Base-by-base conservation (phyloP, 2,797 vertebrate species). In the Monodelphis domestica region DNA sequence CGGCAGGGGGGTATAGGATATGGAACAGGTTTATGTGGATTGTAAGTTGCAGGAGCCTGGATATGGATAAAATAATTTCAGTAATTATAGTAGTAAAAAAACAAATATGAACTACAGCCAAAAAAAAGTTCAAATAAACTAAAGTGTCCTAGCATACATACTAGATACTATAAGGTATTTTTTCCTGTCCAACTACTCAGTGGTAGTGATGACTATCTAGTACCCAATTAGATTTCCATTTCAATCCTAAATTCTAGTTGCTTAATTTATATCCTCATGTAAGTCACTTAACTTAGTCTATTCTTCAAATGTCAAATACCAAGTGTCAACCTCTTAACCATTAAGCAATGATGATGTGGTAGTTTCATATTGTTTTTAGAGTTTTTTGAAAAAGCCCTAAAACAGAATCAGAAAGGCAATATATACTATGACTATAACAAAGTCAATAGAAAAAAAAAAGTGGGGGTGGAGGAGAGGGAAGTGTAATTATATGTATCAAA, bases 1-100 rank as follows among this genome's bases (percentile, higher is more conserved):
- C 99, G 98, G 97, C 99, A 99, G 0, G 99, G 99, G 91, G 99
- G 99, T 97, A 99, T 99, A 0, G 99, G 99, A 92, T 99, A 99
- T 45, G 99, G 99, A 96, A 99, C 99, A 93, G 99, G 99, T 94
- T 99, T 99, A 97, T 99, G 99, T 91, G 99, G 99, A 97, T 99
- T 99, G 97, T 99, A 99, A 29, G 99, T 99, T 95, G 99, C 99
- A 94, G 99, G 99, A 96, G 99, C 99, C 99, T 99, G 96, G 28
- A 91, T 3, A 91, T 94, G 93, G 10, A 51, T 2, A 11, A 78
- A 94, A 92, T 26, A 1, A 89, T 1, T 95, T 45, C 28, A 15
- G 90, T 97, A 88, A 88, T 12, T 53, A 53, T 3, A 84, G 70
- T 90, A 97, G 54, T 21, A 92, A 51, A 91, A 87, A 93, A 59